Percentiles rank a stretch among this genome's conserved stretches.
Conservation (phyloP, 2,797 vertebrate species). For the Hylomyscus alleni region DNA sequence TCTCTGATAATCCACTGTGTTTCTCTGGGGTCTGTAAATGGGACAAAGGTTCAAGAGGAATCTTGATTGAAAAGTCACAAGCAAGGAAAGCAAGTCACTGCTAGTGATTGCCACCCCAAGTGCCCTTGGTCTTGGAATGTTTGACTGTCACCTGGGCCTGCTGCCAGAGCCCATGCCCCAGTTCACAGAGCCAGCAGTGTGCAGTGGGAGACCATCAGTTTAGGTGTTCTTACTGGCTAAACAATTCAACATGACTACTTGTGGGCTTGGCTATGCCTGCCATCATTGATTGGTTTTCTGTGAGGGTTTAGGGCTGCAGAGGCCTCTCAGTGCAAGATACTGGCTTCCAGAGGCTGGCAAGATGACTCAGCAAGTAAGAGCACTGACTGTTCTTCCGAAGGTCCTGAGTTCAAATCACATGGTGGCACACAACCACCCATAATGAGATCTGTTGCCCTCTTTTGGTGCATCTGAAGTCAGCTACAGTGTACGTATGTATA, state of each 20-base stretch:
- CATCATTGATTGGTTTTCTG: neutral
- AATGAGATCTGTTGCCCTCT: too few relatives aligned
- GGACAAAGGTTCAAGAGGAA: too few relatives aligned
- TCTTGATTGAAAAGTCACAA: neutral
- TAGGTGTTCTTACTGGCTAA: neutral
- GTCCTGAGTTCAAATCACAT: too few relatives aligned
- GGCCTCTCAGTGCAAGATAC: too few relatives aligned
- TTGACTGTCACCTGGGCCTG: neutral
- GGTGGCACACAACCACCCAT: too few relatives aligned
- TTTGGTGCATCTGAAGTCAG: too few relatives aligned
- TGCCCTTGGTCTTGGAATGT: neutral
- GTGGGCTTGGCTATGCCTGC: neutral
- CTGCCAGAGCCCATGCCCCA: neutral
- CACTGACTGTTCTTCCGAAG: too few relatives aligned
- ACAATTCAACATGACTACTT: accelerated
- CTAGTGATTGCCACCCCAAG: neutral
- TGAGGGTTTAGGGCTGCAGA: neutral
- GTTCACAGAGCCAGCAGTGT: neutral
- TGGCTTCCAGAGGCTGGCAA: neutral
- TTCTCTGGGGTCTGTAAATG: neutral
- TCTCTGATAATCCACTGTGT: neutral
- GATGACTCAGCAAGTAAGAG: too few relatives aligned
- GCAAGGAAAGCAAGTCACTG: too few relatives aligned
- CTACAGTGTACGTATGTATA: too few relatives aligned
- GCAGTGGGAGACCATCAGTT: neutral